These are phyloP conservation scores for Lepus europaeus DNA, from an alignment of 2,113 vertebrate genomes.

Conservation along the genomic window DNA sequence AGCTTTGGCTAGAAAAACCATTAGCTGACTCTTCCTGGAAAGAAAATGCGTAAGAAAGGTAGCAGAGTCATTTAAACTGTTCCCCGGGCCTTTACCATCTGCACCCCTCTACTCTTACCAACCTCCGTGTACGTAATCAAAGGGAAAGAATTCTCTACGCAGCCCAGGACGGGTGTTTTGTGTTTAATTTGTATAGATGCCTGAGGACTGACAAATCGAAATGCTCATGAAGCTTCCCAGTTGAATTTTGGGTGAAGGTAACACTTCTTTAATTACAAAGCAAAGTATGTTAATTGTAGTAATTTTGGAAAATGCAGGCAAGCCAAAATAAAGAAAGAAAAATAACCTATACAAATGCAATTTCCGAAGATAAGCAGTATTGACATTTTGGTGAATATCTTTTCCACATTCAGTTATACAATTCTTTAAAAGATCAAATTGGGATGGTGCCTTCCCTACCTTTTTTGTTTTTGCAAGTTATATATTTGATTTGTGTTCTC, in stretches of 20 bases:
- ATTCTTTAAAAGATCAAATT: not conserved
- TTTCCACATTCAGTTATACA: not conserved
- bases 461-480: no score
- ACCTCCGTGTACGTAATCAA: not conserved
- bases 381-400: not conserved
- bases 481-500: no score
- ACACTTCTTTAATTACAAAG: conserved; percentile 59
- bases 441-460: not conserved
- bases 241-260: not conserved
- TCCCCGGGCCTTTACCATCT: not conserved
- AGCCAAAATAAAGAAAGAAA: conserved; percentile 52
- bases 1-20: conserved; percentile 58
- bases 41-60: conserved; percentile 56
- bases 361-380: not conserved
- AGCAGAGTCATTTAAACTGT: conserved; percentile 34
- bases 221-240: not conserved
- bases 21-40: conserved; percentile 35
- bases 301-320: conserved; percentile 59
- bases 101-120: not conserved
- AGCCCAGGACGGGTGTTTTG: not conserved
- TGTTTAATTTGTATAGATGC: not conserved
- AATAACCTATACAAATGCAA: conserved; percentile 46
- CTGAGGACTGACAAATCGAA: not conserved
- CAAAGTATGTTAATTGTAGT: conserved; percentile 51
- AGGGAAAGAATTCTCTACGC: not conserved